A percentile compares a stretch with the other conserved stretches of the same genome.
phyloP scores from a whole-genome alignment of 2,113 vertebrate genomes.

The Crotalus tigris region DNA sequence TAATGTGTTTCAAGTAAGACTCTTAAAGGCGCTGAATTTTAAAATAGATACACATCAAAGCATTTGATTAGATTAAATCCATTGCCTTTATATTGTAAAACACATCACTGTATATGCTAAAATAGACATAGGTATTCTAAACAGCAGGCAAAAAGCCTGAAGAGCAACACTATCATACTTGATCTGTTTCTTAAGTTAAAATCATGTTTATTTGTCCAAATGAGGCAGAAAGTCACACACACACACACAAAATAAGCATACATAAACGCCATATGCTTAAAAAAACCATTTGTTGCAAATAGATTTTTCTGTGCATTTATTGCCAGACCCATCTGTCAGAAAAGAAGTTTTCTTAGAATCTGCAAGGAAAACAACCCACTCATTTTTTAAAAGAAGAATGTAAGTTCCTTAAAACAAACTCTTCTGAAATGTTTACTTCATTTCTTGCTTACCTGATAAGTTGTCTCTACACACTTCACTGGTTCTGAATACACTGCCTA shows the following conservation, averaged over 20 bases:
- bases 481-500: not conserved
- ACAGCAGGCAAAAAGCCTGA: not conserved
- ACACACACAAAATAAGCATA: not conserved
- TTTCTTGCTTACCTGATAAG: not conserved
- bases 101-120: not conserved
- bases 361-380: not conserved
- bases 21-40: not conserved
- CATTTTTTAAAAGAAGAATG: not conserved
- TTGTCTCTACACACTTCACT: not conserved
- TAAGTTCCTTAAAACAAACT: not conserved
- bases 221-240: not conserved
- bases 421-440: not conserved
- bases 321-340: not conserved
- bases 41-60: not conserved
- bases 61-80: not conserved
- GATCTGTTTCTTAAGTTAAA: not conserved
- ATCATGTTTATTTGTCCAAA: not conserved
- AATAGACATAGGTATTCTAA: not conserved
- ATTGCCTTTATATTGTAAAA: not conserved
- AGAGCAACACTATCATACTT: not conserved
- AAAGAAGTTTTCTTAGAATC: not conserved
- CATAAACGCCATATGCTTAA: not conserved
- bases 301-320: not conserved
- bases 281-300: not conserved
- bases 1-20: not conserved